phyloP scores from a whole-genome alignment of 2,113 vertebrate species.

The Amazona vittata region DNA sequence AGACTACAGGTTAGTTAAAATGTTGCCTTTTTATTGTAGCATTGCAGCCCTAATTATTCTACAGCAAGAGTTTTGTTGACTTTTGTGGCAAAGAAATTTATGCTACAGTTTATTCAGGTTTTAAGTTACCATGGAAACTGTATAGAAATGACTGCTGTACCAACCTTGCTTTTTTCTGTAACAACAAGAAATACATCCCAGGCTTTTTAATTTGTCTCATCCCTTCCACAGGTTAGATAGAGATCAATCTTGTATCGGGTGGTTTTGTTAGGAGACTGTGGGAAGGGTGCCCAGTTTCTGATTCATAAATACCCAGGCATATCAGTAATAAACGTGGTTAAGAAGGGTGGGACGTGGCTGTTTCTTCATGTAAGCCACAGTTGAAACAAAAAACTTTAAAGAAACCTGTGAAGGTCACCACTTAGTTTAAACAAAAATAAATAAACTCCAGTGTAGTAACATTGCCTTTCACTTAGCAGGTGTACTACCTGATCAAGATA shows the following conservation, averaged over 20 bases:
- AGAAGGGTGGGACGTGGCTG: neutral
- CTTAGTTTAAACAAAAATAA: neutral
- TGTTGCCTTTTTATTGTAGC: neutral
- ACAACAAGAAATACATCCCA: neutral
- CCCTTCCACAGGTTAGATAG: neutral
- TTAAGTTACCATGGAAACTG: conserved; percentile 39
- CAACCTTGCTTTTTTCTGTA: neutral
- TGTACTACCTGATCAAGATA: neutral
- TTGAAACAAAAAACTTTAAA: neutral
- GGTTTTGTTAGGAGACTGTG: neutral
- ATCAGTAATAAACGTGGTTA: neutral
- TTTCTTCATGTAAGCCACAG: neutral
- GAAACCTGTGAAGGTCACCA: neutral
- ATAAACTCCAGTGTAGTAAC: neutral
- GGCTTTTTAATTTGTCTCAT: neutral
- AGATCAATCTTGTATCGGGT: neutral
- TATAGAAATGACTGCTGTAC: neutral
- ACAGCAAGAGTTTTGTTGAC: neutral
- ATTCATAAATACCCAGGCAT: neutral
- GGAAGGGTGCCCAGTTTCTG: neutral
- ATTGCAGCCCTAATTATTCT: neutral
- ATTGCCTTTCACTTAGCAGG: neutral
- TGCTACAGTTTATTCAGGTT: neutral
- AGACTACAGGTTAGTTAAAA: conserved; percentile 87
- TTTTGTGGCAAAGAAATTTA: neutral